Base-by-base conservation (phyloP, 1,140 invertebrate genomes). In the Neodiprion pinetum region DNA sequence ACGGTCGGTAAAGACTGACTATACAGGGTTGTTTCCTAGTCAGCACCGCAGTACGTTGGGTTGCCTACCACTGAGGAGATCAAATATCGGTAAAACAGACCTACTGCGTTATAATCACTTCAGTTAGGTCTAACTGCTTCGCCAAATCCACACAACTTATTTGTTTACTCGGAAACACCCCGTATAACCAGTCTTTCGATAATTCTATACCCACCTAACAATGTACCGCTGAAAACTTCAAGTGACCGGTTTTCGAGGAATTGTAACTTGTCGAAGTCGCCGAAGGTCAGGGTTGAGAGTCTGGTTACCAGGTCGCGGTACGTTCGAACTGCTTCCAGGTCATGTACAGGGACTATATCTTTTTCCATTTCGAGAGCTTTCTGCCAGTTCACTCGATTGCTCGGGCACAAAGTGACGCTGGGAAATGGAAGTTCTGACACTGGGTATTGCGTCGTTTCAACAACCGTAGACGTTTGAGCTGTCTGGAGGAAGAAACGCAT, bases 351-450 rank as follows among this genome's bases (percentile, higher is more conserved):
- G 53, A 61, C 53, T 61, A 69, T 69, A 11, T 21, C 21, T 23
- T 21, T 69, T 47, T 69, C 67, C 21, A 69, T 21, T 23, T 69
- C 7, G 7, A 77, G n/a, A 5, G 77, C 80, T 40, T 76, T 76
- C 23, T 71, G 53, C 81, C 81, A 82, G 21, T 81, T 77, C n/a
- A 83, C 82, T 47, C 81, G 71, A 65, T 83, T 81, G 48, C 71
- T 67, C 53, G 78, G 79, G 68, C 83, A 84, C 28, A 84, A 77
- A 7, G 81, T 81, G n/a, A 84, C 75, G 48, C 78, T 75, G 12
- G 83, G 83, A 70, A 84, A 84, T 4, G 82, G 76, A 7, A 84
- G 68, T 12, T 82, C 72, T 12, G 79, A 70, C 40, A 83, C 78
- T 1, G 77, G 77, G 67, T 77, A 79, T 10, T 76, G 74, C 9